Conservation (phyloP, 2,888 invertebrate species). For the Zelleria hepariella region DNA sequence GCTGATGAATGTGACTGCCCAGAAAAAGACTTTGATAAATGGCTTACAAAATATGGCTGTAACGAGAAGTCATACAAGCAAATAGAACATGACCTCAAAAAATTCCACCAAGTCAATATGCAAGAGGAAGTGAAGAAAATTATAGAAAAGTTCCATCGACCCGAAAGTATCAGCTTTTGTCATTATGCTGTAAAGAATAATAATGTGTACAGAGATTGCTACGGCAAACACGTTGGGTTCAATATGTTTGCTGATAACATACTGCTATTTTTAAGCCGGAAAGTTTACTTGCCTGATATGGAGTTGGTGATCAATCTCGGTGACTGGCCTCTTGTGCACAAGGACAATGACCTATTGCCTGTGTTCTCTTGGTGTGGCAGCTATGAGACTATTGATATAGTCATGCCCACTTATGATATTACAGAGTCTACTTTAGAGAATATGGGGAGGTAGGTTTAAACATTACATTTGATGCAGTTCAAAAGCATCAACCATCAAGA, state of each 20-base stretch:
- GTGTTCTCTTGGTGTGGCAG: constrained; percentile 98
- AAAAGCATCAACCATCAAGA: too few species aligned
- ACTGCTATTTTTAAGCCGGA: constrained; percentile 84
- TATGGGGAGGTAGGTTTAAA: constrained; percentile 83
- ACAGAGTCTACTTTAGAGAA: constrained; percentile 93
- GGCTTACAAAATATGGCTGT: constrained; percentile 80
- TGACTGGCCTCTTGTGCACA: constrained; percentile 91
- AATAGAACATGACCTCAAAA: constrained; percentile 79
- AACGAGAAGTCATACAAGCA: constrained; percentile 70
- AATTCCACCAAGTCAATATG: constrained; percentile 81
- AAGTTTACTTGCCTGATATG: constrained; percentile 85
- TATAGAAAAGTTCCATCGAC: constrained; percentile 80
- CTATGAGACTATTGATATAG: constrained; percentile 85
- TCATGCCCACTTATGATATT: constrained; percentile 95
- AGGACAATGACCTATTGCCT: constrained; percentile 74
- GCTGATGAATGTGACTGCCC: constrained; percentile 92
- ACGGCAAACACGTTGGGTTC: constrained; percentile 95
- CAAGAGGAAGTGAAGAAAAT: constrained; percentile 74
- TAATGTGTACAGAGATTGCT: constrained; percentile 87
- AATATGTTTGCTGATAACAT: constrained; percentile 95
- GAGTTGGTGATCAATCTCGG: constrained; percentile 95
- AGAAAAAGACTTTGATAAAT: constrained; percentile 68
- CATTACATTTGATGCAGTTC: neutral
- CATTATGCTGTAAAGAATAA: constrained; percentile 91
- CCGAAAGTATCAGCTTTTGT: constrained; percentile 88